These are phyloP conservation scores for Lissonota sp. DNA, from an alignment of 2,888 invertebrate genomes.

Conservation along the genomic window DNA sequence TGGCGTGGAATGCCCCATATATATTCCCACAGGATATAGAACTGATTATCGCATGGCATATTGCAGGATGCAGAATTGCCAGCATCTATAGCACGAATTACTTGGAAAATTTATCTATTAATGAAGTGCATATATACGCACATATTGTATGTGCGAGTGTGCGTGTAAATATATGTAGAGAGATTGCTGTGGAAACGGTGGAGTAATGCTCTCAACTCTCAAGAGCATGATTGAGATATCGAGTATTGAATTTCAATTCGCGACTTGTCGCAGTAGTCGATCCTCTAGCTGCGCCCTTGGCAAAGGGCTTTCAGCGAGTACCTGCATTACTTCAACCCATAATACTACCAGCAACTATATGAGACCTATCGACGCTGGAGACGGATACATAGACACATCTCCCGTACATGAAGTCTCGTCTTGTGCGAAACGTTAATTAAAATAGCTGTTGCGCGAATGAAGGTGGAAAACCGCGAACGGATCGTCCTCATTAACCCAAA, in stretches of 20 bases:
- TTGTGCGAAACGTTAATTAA: slow-evolving; percentile 43
- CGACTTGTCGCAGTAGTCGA: slow-evolving; percentile 36
- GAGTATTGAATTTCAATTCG: slow-evolving; percentile 57
- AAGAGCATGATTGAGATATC: slow-evolving; percentile 47
- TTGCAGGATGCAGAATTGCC: too few relatives aligned
- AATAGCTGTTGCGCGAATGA: slow-evolving; percentile 20
- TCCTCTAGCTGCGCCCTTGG: slow-evolving; percentile 16
- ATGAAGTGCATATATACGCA: not conserved
- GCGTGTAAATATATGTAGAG: not conserved
- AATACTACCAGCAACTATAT: slow-evolving; percentile 8
- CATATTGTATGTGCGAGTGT: not conserved
- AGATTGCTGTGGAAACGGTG: slow-evolving; percentile 3
- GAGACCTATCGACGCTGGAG: not conserved
- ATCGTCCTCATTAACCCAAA: slow-evolving; percentile 48
- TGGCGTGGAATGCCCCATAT: too few relatives aligned
- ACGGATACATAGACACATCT: slow-evolving; percentile 20
- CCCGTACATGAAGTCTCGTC: slow-evolving; percentile 27
- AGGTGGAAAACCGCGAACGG: slow-evolving; percentile 26
- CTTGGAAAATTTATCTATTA: not conserved
- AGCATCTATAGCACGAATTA: not conserved
- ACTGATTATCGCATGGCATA: too few relatives aligned
- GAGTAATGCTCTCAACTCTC: slow-evolving; percentile 33
- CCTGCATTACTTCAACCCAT: not conserved
- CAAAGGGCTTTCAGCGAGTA: slow-evolving; percentile 21
- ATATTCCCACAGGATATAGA: too few relatives aligned